Percentiles rank a stretch among this genome's conserved stretches.
These are phyloP conservation scores for Caenorhabditis uteleia DNA, from an alignment of 2,888 invertebrate species.

Conservation along the genomic window DNA sequence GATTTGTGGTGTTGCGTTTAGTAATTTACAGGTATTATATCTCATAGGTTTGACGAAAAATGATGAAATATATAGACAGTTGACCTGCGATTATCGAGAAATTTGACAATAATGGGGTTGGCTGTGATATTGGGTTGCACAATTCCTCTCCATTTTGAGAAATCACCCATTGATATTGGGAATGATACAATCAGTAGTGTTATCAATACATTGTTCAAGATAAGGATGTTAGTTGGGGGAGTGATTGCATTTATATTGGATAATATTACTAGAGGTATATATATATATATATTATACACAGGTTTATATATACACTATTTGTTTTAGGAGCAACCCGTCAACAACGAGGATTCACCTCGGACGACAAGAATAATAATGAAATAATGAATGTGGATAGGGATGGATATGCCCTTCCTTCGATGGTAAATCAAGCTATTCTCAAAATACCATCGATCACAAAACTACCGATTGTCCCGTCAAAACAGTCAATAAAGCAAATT, in stretches of 20 bases:
- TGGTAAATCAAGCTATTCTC: slow-evolving; percentile 8
- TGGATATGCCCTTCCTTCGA: slow-evolving; percentile 23
- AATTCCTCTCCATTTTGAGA: slow-evolving; percentile 50
- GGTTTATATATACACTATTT: no score
- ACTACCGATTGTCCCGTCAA: slow-evolving; percentile 19
- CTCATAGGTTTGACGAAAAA: not conserved
- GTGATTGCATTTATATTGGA: slow-evolving; percentile 71
- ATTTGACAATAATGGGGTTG: slow-evolving; percentile 58
- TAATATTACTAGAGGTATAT: slow-evolving; percentile 37
- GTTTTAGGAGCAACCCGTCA: slow-evolving; percentile 53
- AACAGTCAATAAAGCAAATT: slow-evolving; percentile 7
- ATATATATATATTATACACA: no score
- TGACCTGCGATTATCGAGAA: slow-evolving; percentile 44
- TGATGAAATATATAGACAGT: slow-evolving; percentile 29
- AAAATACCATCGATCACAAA: slow-evolving; percentile 10
- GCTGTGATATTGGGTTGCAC: slow-evolving; percentile 51
- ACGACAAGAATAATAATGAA: slow-evolving; percentile 8
- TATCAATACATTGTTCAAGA: slow-evolving; percentile 58
- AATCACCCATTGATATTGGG: slow-evolving; percentile 38
- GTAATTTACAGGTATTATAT: slow-evolving; percentile 47
- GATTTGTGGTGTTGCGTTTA: slow-evolving; percentile 59
- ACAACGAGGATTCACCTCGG: slow-evolving; percentile 50
- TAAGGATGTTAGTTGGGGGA: slow-evolving; percentile 71
- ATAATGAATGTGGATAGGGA: slow-evolving; percentile 10
- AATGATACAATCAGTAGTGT: slow-evolving; percentile 46